Evolutionary conservation across 2,797 vertebrate genomes (phyloP).

Genomic region (Limnodromus scolopaceus): DNA sequence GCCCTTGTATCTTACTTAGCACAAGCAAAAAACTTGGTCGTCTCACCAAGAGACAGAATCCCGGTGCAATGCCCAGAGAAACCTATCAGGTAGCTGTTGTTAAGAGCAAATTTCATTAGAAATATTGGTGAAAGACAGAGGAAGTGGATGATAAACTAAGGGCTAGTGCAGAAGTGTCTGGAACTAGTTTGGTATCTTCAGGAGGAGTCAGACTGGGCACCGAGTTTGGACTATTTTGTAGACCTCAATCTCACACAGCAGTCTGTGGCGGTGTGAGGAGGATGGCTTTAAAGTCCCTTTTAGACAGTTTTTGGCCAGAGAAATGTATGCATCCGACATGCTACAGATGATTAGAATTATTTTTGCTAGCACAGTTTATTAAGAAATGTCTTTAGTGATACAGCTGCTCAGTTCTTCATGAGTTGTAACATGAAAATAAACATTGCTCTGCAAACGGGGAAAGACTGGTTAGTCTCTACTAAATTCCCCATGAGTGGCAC

Average conservation of each 20-base stretch:
- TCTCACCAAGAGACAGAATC: neutral
- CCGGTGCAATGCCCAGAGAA: neutral
- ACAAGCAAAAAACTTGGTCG: neutral
- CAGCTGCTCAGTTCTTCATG: neutral
- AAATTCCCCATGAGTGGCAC: neutral
- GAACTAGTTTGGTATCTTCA: neutral
- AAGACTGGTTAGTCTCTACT: neutral
- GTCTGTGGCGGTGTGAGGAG: neutral
- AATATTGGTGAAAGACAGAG: neutral
- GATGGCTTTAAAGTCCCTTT: neutral
- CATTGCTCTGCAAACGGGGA: neutral
- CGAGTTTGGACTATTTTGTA: neutral
- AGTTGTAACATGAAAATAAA: neutral
- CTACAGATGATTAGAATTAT: neutral
- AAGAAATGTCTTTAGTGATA: neutral
- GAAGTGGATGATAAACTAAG: neutral
- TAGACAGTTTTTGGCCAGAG: neutral
- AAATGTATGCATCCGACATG: neutral
- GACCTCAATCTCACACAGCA: neutral
- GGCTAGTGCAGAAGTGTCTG: neutral
- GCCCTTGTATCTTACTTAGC: neutral
- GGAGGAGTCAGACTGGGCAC: neutral
- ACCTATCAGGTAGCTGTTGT: neutral
- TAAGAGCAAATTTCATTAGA: neutral
- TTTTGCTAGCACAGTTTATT: neutral